Conservation (phyloP, 2,797 vertebrate species). For the Catamblyrhynchus diadema region DNA sequence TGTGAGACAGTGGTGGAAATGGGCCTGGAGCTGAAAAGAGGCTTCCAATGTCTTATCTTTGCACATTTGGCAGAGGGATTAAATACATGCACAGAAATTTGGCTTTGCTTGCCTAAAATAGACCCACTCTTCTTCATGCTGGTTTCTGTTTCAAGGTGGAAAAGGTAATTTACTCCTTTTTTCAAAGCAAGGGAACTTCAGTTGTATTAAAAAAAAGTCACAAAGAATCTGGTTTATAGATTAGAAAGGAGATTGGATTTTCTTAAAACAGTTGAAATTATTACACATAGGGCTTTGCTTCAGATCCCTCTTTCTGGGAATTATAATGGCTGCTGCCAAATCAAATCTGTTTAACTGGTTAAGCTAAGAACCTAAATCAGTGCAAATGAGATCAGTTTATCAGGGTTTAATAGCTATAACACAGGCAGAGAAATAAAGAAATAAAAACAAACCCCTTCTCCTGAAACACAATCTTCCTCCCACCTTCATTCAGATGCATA, state of each 20-base stretch:
- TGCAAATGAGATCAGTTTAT: slow-evolving; percentile 35
- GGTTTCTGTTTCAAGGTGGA: neutral
- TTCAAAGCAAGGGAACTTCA: neutral
- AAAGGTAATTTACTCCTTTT: neutral
- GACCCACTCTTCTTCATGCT: neutral
- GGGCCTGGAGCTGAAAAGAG: neutral
- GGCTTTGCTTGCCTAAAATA: neutral
- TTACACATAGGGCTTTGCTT: slow-evolving; percentile 7
- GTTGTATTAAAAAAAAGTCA: neutral
- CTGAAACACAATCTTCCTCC: neutral
- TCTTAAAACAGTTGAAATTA: slow-evolving; percentile 30
- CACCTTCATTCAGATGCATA: neutral
- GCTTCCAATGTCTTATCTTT: neutral
- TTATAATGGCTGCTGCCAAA: neutral
- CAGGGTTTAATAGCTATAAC: slow-evolving; percentile 34
- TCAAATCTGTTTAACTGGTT: slow-evolving; percentile 39
- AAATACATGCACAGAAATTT: neutral
- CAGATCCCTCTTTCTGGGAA: slow-evolving; percentile 49
- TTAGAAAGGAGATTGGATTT: slow-evolving; percentile 18
- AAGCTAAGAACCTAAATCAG: slow-evolving; percentile 7
- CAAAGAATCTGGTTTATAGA: slow-evolving; percentile 34
- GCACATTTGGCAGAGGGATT: neutral
- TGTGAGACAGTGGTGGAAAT: neutral
- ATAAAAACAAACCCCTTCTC: neutral
- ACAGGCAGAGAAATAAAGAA: neutral